Evolutionary conservation across 2,888 invertebrate species (phyloP), one percentile per base, ranked within the genome.

Genomic region (Tribolium freemani): DNA sequence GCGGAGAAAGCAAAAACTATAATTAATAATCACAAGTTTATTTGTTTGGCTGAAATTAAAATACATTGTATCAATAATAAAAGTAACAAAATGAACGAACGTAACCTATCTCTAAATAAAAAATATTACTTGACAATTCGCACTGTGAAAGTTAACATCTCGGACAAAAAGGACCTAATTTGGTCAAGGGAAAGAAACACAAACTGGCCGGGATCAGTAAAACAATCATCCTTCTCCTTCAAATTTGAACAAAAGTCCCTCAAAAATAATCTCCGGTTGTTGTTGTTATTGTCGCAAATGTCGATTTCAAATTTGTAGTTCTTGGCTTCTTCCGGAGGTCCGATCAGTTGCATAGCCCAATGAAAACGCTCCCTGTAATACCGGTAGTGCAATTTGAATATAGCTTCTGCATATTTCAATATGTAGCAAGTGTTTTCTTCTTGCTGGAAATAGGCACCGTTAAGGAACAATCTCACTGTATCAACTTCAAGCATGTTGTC

Each of bases 251-350:
- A 72, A 5, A 31, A 10, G 30, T 45, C 58, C 51, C 75, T 80
- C 31, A 80, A 69, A 67, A 78, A 80, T 6, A 79, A 70, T 44
- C 81, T 74, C 45, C 75, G 64, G 45, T 77, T 77, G 8, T 69
- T 75, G 6, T 77, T 76, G 45, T 69, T 77, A 56, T 70, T 77
- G 74, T 83, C 83, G 13, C 78, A 69, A 64, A 85, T 76, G 75
- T 84, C 84, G 8, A 85, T 69, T 72, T 84, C 84, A 70, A 81
- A 84, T 67, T 77, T 78, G 61, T 81, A 84, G 10, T 79, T 77
- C 3, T 46, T 44, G 61, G 77, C 71, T 20, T 83, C 79, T 48
- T 81, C 81, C 3, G 73, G 31, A 0, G 81, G 78, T 3, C 84
- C 84, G 5, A 84, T 70, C 5, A 82, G 71, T 68, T 86, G 84